phyloP scores from a whole-genome alignment of 2,888 invertebrate genomes.

The Oxytorus armatus region DNA sequence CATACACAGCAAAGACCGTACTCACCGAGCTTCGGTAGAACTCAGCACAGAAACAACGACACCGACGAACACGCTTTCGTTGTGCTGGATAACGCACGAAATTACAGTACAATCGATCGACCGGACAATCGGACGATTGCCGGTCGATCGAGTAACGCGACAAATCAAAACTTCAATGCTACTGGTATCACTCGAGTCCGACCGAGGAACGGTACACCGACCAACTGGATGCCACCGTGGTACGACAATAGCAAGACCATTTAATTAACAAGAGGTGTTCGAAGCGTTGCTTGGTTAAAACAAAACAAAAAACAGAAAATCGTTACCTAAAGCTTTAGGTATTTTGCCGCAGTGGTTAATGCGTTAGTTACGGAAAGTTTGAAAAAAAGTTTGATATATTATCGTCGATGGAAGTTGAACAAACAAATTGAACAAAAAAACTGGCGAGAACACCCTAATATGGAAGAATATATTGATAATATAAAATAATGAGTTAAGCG shows the following conservation, averaged over 20 bases:
- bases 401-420: too few relatives aligned
- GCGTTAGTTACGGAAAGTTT: too few relatives aligned
- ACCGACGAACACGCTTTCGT: conserved; percentile 77
- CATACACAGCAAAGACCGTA: conserved; percentile 74
- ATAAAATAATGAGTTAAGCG: too few relatives aligned
- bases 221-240: conserved; percentile 85
- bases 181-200: conserved; percentile 62
- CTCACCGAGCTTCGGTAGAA: conserved; percentile 80
- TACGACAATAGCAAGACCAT: conserved; percentile 79
- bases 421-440: too few relatives aligned
- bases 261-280: background rate
- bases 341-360: too few relatives aligned
- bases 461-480: too few relatives aligned
- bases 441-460: too few relatives aligned
- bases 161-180: conserved; percentile 79
- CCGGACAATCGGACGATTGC: conserved; percentile 36
- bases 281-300: background rate
- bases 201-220: conserved; percentile 79
- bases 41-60: conserved; percentile 63
- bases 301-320: too few relatives aligned
- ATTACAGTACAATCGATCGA: conserved; percentile 35
- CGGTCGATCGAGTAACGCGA: conserved; percentile 65
- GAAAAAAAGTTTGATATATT: too few relatives aligned
- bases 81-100: conserved; percentile 74
- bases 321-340: too few relatives aligned